Evolutionary conservation across 2,797 vertebrate species (phyloP), one percentile per base, ranked within the genome.

Genomic region (Pseudocheirus occidentalis): DNA sequence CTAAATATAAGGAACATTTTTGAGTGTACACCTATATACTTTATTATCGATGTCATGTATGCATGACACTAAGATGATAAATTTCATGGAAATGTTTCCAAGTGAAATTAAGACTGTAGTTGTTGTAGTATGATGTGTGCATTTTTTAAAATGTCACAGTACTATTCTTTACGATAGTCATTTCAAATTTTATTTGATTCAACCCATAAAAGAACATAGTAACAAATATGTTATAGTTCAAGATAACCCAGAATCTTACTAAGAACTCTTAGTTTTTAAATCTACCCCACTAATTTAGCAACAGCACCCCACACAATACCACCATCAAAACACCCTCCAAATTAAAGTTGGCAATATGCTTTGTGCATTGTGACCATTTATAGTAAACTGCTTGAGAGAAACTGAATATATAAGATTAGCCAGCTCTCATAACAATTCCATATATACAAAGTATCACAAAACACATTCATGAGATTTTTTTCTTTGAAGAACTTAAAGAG

Each of bases 321-420:
- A 81, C 73, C 40, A 27, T 81, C 73, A 90, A 93, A 97, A 94
- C 95, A 96, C 95, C 96, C 73, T 94, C 95, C 94, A 98, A 98
- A 98, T 97, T 93, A 96, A 57, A 66, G 93, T 98, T 91, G 93
- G 90, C 92, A 92, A 97, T 96, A 96, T 97, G 91, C 54, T 96
- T 95, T 97, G 93, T 97, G 91, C 95, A 96, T 90, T 96, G 92
- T 97, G 95, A 97, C 96, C 98, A 98, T 98, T 96, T 97, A 97
- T 94, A 98, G 98, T 90, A 95, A 97, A 55, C 95, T 96, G 95
- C 96, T 97, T 97, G 92, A 98, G 58, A 97, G 95, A 98, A 97
- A 94, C 66, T 93, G 97, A 97, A 97, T 95, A 96, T 91, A 97
- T 91, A 94, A 91, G 93, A 98, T 97, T 94, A 90, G 94, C 96